These are phyloP conservation scores for Limnodromus scolopaceus DNA, from an alignment of 2,797 vertebrate genomes.

Conservation along the genomic window DNA sequence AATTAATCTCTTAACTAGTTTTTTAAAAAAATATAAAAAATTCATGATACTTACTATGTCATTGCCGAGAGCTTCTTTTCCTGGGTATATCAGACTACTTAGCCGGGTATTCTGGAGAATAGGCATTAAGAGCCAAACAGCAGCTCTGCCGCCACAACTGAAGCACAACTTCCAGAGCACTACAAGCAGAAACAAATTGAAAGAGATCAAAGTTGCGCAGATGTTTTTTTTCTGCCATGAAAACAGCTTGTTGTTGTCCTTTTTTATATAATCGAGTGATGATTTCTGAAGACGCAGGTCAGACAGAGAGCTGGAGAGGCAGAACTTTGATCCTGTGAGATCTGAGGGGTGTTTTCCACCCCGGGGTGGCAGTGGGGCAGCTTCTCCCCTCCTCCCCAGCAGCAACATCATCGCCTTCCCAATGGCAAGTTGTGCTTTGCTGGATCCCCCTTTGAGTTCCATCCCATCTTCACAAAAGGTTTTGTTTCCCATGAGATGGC, in stretches of 20 bases:
- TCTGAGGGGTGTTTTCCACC: neutral
- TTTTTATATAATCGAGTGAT: neutral
- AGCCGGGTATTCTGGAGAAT: neutral
- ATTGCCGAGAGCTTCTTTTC: neutral
- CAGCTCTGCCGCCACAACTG: neutral
- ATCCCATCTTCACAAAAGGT: neutral
- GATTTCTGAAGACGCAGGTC: neutral
- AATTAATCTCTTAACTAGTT: neutral
- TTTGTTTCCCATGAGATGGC: neutral
- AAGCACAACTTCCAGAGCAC: no score
- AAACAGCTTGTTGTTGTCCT: neutral
- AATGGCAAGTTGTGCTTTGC: neutral
- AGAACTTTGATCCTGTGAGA: neutral
- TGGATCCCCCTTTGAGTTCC: neutral
- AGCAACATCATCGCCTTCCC: neutral
- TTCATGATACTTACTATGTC: neutral
- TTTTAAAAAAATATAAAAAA: neutral
- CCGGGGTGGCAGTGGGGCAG: fast-evolving
- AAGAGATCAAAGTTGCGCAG: neutral
- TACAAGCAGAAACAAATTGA: neutral
- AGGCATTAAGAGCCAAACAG: no score
- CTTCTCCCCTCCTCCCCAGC: neutral
- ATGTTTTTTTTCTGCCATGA: neutral
- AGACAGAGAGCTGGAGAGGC: neutral
- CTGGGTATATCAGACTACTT: no score